phyloP scores from a whole-genome alignment of 2,113 vertebrate species.

The Semnopithecus entellus region DNA sequence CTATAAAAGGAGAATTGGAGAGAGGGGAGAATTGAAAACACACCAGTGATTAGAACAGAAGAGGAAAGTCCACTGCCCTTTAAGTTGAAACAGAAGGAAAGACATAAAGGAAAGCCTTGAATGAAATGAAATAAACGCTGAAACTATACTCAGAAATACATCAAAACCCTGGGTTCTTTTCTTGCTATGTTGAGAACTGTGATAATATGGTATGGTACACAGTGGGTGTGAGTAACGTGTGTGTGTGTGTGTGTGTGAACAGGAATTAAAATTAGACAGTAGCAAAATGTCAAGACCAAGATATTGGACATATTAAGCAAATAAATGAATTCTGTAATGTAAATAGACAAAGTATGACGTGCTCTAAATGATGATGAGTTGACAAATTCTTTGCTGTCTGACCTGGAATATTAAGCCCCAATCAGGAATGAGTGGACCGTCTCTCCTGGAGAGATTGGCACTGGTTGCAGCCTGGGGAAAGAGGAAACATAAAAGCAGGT shows the following conservation, averaged over 20 bases:
- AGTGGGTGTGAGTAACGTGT: background rate
- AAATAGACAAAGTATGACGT: conserved; percentile 62
- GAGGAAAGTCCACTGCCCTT: conserved; percentile 34
- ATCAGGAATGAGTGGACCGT: conserved; percentile 68
- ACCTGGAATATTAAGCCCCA: conserved; percentile 72
- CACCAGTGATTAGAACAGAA: background rate
- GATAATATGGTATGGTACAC: background rate
- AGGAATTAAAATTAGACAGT: background rate
- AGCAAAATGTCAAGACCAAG: conserved; percentile 19
- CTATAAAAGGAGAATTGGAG: background rate
- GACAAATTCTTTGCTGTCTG: conserved; percentile 67
- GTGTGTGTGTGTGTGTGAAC: background rate
- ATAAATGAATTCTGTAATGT: conserved; percentile 56
- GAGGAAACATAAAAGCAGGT: conserved; percentile 93
- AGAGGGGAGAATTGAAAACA: background rate
- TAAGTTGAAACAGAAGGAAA: conserved; percentile 34
- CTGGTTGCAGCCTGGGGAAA: conserved; percentile 91
- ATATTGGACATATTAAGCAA: conserved; percentile 57
- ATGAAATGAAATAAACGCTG: conserved; percentile 44
- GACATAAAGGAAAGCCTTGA: conserved; percentile 16
- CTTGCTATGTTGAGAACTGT: conserved; percentile 2
- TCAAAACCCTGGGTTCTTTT: conserved; percentile 43
- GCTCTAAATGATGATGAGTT: conserved; percentile 68
- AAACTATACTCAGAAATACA: conserved; percentile 16
- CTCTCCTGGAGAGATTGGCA: conserved; percentile 81